These are phyloP conservation scores for Rosalia funebris DNA, from an alignment of 2,888 invertebrate species.

Conservation along the genomic window DNA sequence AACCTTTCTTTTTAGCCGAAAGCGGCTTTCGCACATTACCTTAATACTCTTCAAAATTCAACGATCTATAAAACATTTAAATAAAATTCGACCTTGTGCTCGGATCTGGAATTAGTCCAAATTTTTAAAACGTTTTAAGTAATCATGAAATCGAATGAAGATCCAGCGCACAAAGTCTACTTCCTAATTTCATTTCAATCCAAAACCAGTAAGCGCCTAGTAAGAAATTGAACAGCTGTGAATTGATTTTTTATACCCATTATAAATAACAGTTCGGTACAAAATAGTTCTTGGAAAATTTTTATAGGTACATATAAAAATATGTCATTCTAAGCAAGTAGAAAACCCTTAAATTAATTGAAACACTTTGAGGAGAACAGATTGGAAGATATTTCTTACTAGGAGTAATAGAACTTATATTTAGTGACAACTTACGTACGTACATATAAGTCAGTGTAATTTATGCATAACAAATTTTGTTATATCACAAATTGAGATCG, in stretches of 20 bases:
- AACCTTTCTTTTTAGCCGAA: constrained; percentile 24
- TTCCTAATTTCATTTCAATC: neutral
- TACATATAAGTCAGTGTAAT: neutral
- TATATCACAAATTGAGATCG: constrained; percentile 17
- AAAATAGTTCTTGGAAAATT: neutral
- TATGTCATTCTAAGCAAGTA: neutral
- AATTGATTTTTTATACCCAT: neutral
- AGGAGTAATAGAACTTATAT: neutral
- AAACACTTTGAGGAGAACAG: neutral
- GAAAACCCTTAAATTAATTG: neutral
- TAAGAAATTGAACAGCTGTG: constrained; percentile 1
- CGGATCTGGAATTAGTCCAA: neutral
- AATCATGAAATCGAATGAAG: neutral
- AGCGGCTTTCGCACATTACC: neutral
- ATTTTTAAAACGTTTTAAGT: neutral
- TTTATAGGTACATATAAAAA: constrained; percentile 5
- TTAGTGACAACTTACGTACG: neutral
- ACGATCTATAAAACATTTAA: constrained; percentile 10
- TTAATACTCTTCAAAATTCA: constrained; percentile 1
- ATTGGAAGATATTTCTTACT: constrained; percentile 16
- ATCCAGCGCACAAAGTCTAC: neutral
- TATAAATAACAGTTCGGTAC: neutral
- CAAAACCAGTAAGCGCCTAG: neutral
- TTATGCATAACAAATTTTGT: neutral
- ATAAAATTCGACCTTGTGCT: neutral